Evolutionary conservation across 1,140 invertebrate species (phyloP).

Genomic region (Drosophila carrolli): DNA sequence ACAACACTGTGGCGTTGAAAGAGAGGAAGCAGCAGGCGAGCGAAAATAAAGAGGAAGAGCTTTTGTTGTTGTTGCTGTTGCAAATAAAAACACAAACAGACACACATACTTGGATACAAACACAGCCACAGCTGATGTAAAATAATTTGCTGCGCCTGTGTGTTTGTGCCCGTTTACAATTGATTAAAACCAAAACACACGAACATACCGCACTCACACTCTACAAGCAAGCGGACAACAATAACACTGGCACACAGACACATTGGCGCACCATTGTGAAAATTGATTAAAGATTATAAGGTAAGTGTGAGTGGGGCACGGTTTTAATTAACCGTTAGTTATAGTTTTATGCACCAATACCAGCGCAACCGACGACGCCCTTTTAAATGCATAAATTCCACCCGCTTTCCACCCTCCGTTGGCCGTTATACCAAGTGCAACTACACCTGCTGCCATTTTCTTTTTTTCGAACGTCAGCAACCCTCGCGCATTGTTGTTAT

Average conservation of each 20-base stretch:
- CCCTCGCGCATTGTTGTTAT: slow-evolving; percentile 52
- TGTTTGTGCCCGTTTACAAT: slow-evolving; percentile 75
- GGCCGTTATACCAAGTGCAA: slow-evolving; percentile 32
- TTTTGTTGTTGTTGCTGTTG: slow-evolving; percentile 60
- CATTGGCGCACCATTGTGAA: slow-evolving; percentile 58
- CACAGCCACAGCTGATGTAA: slow-evolving; percentile 72
- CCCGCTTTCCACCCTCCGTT: slow-evolving; percentile 13
- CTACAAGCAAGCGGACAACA: slow-evolving; percentile 19
- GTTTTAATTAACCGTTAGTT: slow-evolving; percentile 64
- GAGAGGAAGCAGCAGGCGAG: slow-evolving; percentile 28
- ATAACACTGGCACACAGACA: slow-evolving; percentile 37
- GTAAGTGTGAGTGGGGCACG: slow-evolving; percentile 54
- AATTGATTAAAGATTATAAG: slow-evolving; percentile 80
- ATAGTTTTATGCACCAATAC: slow-evolving; percentile 43
- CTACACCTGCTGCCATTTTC: slow-evolving; percentile 78
- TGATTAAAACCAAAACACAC: slow-evolving; percentile 82
- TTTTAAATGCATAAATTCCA: slow-evolving; percentile 67
- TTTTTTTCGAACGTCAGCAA: slow-evolving; percentile 62
- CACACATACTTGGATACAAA: slow-evolving; percentile 41
- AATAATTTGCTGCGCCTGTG: slow-evolving; percentile 73
- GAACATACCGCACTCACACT: slow-evolving; percentile 23
- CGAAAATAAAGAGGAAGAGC: slow-evolving; percentile 47
- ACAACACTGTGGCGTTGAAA: slow-evolving; percentile 42
- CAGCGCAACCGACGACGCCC: slow-evolving; percentile 52
- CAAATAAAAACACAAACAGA: slow-evolving; percentile 56